phyloP scores from a whole-genome alignment of 2,888 invertebrate species.

The Nomada hirtipes region DNA sequence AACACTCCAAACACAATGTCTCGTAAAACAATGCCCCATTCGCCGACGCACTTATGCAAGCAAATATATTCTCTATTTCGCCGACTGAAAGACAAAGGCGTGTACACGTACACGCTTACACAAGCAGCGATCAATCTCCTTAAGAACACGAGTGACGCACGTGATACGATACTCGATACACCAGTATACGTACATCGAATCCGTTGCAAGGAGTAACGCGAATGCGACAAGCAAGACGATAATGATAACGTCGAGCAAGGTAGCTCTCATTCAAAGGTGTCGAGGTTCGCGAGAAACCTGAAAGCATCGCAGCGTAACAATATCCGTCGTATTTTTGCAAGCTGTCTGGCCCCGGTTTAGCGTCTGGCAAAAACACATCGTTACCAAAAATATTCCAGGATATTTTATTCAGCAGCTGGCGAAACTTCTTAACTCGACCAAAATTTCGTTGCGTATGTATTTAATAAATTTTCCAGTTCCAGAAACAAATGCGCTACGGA shows the following conservation, averaged over 20 bases:
- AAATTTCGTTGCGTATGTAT: too few relatives aligned
- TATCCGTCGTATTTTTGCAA: constrained; percentile 10
- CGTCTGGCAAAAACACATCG: not conserved
- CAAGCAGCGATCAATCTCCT: constrained; percentile 20
- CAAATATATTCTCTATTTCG: not conserved
- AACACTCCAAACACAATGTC: not conserved
- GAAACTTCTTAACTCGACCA: too few relatives aligned
- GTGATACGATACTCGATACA: constrained; percentile 20
- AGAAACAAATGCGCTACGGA: too few relatives aligned
- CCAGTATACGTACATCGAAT: not conserved
- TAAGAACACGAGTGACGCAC: constrained; percentile 15
- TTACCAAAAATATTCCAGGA: not conserved
- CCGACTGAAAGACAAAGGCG: not conserved
- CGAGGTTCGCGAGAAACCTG: not conserved
- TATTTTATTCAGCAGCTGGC: too few relatives aligned
- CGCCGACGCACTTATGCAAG: not conserved
- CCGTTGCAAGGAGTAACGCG: constrained; percentile 7
- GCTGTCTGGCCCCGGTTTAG: not conserved
- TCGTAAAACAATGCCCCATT: constrained; percentile 9
- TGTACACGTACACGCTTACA: not conserved
- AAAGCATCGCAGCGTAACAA: not conserved
- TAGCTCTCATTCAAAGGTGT: constrained; percentile 28
- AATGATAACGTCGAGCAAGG: constrained; percentile 30
- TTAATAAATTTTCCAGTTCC: too few relatives aligned
- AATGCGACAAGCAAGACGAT: constrained; percentile 23